A percentile compares a stretch with the other conserved stretches of the same genome.
Conservation (phyloP, 2,888 invertebrate genomes). For the Drosophila nr. fundita region DNA sequence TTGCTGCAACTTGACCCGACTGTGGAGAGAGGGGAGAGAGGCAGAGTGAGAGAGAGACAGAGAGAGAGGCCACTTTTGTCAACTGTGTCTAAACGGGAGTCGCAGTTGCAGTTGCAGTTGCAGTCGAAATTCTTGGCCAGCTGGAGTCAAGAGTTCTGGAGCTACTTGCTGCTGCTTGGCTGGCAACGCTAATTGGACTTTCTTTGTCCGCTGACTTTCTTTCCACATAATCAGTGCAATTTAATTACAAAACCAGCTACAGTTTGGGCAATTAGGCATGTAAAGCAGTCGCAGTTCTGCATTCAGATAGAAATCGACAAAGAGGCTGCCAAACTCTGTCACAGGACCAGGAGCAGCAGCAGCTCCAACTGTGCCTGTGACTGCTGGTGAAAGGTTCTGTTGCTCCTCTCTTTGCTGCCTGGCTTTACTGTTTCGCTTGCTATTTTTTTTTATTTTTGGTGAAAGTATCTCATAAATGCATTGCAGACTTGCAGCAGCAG, state of each 20-base stretch:
- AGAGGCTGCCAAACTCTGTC: conserved; percentile 29
- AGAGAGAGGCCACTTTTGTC: conserved; percentile 56
- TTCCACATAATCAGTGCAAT: conserved; percentile 75
- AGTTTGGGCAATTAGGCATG: conserved; percentile 74
- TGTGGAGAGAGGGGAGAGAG: conserved; percentile 6
- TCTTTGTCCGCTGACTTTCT: conserved; percentile 59
- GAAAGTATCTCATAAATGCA: conserved; percentile 76
- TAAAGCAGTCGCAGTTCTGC: conserved; percentile 58
- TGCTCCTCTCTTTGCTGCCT: conserved; percentile 30
- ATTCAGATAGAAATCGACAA: conserved; percentile 55
- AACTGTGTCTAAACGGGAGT: conserved; percentile 52
- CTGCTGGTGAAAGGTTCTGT: conserved; percentile 44
- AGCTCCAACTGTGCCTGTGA: conserved; percentile 1
- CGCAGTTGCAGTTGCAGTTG: conserved; percentile 32
- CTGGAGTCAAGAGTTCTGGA: conserved; percentile 45
- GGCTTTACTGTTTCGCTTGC: conserved; percentile 34
- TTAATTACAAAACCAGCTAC: conserved; percentile 66
- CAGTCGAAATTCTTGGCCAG: conserved; percentile 35
- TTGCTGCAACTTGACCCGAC: conserved; percentile 73
- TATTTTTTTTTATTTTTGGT: conserved; percentile 61
- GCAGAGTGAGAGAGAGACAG: conserved; percentile 3
- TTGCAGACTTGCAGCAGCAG: conserved; percentile 26
- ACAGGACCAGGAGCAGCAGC: conserved; percentile 45
- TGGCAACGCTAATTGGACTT: conserved; percentile 71
- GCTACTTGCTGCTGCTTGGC: conserved; percentile 16